Conservation (phyloP, 2,797 vertebrate genomes). For the Dendrocincla tyrannina region DNA sequence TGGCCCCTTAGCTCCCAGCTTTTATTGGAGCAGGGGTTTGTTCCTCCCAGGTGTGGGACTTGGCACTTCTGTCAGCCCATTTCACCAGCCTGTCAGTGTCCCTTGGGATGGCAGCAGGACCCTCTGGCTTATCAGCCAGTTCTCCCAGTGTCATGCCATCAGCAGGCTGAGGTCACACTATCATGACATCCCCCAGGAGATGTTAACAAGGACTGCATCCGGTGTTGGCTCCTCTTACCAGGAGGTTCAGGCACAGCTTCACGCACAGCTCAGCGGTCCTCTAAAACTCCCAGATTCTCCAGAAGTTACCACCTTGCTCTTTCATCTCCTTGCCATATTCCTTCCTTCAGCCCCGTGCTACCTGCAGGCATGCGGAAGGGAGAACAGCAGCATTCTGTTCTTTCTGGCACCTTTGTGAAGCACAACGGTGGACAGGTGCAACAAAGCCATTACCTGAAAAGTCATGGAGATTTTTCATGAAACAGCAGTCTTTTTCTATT, state of each 20-base stretch:
- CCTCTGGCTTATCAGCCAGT: accelerated
- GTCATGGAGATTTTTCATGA: background rate
- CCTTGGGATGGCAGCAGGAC: accelerated
- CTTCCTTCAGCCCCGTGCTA: background rate
- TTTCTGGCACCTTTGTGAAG: background rate
- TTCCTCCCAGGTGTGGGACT: background rate
- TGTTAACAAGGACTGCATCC: background rate
- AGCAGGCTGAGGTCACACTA: background rate
- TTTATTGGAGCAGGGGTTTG: background rate
- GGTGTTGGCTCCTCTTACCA: accelerated
- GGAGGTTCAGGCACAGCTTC: background rate
- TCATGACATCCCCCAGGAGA: accelerated
- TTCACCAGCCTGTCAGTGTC: background rate
- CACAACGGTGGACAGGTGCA: background rate
- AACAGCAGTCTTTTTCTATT: background rate
- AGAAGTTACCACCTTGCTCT: background rate
- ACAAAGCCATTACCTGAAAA: background rate
- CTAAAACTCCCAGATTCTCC: background rate
- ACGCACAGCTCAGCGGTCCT: accelerated
- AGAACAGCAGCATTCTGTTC: background rate
- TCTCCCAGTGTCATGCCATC: background rate
- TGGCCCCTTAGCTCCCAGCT: background rate
- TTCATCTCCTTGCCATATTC: background rate
- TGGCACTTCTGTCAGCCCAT: background rate
- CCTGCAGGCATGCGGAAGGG: background rate